phyloP scores from a whole-genome alignment of 2,113 vertebrate genomes.

The Tor tambroides region DNA sequence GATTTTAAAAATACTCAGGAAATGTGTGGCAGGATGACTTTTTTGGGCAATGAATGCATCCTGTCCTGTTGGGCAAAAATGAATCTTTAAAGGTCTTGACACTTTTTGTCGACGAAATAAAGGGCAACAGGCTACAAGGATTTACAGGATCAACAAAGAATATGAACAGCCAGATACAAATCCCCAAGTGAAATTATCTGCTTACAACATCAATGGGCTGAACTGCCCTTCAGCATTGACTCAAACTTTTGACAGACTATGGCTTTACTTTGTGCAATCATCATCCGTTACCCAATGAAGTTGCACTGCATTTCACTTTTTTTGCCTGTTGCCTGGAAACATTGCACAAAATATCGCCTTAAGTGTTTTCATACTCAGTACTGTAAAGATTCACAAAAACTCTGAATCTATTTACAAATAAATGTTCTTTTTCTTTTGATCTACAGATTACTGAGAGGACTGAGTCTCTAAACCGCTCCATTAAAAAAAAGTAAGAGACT shows the following conservation, averaged over 20 bases:
- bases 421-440: constrained; percentile 6
- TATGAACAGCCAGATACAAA: background rate
- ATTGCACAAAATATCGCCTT: background rate
- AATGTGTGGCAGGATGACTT: background rate
- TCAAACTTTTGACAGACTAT: background rate
- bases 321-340: background rate
- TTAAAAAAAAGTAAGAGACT: constrained; percentile 82
- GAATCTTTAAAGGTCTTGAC: background rate
- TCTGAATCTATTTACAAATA: background rate
- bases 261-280: constrained; percentile 3
- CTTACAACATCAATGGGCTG: constrained; percentile 5
- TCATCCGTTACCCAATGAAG: background rate
- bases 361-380: background rate
- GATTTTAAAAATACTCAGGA: constrained; percentile 1
- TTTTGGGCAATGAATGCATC: background rate
- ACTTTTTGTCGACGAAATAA: background rate
- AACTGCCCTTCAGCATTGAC: background rate
- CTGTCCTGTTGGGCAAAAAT: constrained; percentile 1
- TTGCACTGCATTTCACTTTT: background rate
- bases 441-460: constrained; percentile 83
- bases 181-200: background rate
- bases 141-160: background rate
- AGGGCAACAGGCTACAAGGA: background rate
- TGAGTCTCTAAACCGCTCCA: constrained; percentile 80
- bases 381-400: background rate